Evolutionary conservation across 2,888 invertebrate species (phyloP).

Genomic region (Pedicia rivosa): DNA sequence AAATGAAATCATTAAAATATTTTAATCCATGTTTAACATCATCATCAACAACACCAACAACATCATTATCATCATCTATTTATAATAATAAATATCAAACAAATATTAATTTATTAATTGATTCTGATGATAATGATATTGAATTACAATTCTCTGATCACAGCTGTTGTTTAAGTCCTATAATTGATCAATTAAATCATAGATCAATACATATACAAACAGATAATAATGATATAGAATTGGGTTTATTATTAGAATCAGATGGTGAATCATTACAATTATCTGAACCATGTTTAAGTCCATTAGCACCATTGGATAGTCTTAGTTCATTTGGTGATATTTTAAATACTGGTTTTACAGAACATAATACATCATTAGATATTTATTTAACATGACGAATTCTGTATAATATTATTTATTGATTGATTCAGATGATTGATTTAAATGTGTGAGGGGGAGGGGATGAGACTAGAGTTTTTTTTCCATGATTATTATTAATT

Average conservation of each 20-base stretch:
- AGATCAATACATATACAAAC: not conserved
- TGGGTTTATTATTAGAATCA: constrained; percentile 37
- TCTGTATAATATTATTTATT: no score
- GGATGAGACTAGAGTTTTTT: no score
- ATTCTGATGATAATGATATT: not conserved
- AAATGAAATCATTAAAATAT: no score
- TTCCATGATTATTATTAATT: no score
- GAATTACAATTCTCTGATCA: constrained; percentile 1
- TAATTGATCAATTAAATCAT: not conserved
- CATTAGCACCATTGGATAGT: constrained; percentile 12
- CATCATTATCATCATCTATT: constrained; percentile 11
- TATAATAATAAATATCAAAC: constrained; percentile 4
- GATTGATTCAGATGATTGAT: no score
- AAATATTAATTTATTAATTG: constrained; percentile 1
- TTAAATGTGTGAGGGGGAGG: no score
- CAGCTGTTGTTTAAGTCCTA: constrained; percentile 4
- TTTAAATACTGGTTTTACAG: constrained; percentile 23
- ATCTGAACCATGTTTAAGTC: constrained; percentile 24
- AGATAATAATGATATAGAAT: constrained; percentile 17
- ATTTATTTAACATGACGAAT: constrained; percentile 29
- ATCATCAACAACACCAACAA: constrained; percentile 11
- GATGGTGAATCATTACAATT: constrained; percentile 39
- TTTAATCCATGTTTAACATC: no score
- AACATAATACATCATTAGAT: constrained; percentile 20
- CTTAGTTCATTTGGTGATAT: constrained; percentile 27